Evolutionary conservation across 2,797 vertebrate species (phyloP), one percentile per base, ranked within the genome.

Genomic region (Eospalax fontanierii): DNA sequence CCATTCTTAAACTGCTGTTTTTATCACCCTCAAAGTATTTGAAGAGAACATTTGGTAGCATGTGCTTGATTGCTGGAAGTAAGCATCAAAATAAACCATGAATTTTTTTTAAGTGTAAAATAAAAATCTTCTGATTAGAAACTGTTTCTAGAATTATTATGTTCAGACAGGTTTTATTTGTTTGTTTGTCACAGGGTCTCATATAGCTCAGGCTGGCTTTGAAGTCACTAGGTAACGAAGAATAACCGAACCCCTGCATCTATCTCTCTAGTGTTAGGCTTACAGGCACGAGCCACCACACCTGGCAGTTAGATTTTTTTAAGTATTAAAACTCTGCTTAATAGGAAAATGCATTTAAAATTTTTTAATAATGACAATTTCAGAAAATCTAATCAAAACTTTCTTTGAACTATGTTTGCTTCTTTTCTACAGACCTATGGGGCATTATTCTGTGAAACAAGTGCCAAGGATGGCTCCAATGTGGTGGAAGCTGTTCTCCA

Each of bases 401-500:
- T 93, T 89, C 4, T 38, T 38, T 93, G 89, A 75, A 78, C 63
- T 65, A 15, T 57, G 26, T 89, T 0, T 90, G 7, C 96, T 96
- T 98, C 68, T 96, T 66, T 46, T 95, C 22, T 68, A 10, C 95
- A 99, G 99, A 98, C 97, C 3, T 99, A 98, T 0, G 98, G 97
- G 63, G 98, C 98, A 0, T 95, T 99, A 1, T 99, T 99, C 96
- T 99, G 98, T 98, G 99, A 99, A 98, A 99, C 98, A 93, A 99
- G 98, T 82, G 99, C 99, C 96, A 99, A 99, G 98, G 99, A 99
- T 0, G 99, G 99, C 21, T 99, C 99, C 71, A 99, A 99, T 95
- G 97, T 99, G 89, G 98, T 99, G 71, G 99, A 99, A 97, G 99
- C 99, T 11, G 99, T 99, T 97, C 99, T 99, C 95, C 99, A 99